phyloP scores from a whole-genome alignment of 2,797 vertebrate genomes.

The Thamnophis elegans region DNA sequence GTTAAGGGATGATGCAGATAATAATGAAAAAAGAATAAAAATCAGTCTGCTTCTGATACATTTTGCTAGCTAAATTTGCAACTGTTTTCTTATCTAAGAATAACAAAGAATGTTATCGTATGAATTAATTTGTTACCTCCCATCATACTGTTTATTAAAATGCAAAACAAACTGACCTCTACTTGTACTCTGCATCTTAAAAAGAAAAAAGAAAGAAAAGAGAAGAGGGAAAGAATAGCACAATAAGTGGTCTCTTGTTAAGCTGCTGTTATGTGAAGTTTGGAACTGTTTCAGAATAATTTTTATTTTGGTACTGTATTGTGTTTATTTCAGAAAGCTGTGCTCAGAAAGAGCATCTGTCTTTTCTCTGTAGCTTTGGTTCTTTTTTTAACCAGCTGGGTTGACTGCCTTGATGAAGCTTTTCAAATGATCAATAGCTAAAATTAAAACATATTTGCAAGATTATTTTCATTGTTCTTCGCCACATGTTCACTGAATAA shows the following conservation, averaged over 20 bases:
- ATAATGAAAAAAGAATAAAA: constrained; percentile 48
- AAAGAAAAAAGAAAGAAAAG: constrained; percentile 37
- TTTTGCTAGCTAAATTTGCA: constrained; percentile 30
- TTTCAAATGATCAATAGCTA: constrained; percentile 67
- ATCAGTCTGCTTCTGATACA: constrained; percentile 22
- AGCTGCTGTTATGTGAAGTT: constrained; percentile 66
- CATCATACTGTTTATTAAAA: constrained; percentile 63
- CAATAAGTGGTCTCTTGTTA: constrained; percentile 67
- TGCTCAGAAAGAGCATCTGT: constrained; percentile 69
- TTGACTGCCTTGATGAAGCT: constrained; percentile 68
- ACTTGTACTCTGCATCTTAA: constrained; percentile 60
- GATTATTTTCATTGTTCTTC: constrained; percentile 69
- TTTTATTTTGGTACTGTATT: constrained; percentile 47
- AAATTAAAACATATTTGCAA: constrained; percentile 62
- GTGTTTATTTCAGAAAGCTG: constrained; percentile 66
- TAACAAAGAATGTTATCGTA: constrained; percentile 58
- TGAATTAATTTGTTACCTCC: constrained; percentile 62
- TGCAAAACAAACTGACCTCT: constrained; percentile 62
- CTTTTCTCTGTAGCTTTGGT: constrained; percentile 48
- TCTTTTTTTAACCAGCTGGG: constrained; percentile 53
- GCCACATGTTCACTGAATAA: constrained; percentile 65
- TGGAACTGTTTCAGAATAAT: constrained; percentile 68
- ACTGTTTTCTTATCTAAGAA: constrained; percentile 57
- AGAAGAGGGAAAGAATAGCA: constrained; percentile 32
- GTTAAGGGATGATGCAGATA: constrained; percentile 35